Base-by-base conservation (phyloP, 2,113 vertebrate species). In the Bettongia penicillata region DNA sequence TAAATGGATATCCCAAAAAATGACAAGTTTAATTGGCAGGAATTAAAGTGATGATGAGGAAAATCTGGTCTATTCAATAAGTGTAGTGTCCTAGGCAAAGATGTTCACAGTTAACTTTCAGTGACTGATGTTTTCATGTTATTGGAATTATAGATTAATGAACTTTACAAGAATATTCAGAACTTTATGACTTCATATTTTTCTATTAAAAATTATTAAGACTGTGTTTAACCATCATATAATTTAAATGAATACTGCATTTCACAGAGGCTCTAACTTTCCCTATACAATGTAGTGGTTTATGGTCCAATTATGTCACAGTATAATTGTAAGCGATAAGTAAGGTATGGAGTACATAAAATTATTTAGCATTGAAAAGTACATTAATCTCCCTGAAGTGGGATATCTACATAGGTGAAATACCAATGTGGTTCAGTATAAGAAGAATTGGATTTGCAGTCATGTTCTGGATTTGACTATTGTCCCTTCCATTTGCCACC, bases 131-230 rank as follows among this genome's bases (percentile, higher is more conserved):
- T 89, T 96, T 94, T 43, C 5, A 28, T 95, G 51, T 96, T n/a
- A 96, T 96, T 95, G 94, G 68, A 94, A 68, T 94, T 98, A 90
- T 94, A 97, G 96, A 84, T 97, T 94, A 92, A 96, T 89, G 52
- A 94, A 95, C 51, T 95, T 55, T 50, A 55, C 77, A 95, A 98
- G 43, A 91, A 93, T 61, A 93, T 51, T 53, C 93, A 95, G 19
- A 55, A 51, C 24, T 95, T 95, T 53, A 55, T 25, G 95, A 48
- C 77, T 92, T 49, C 61, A 26, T 47, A 52, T 96, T 90, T 96
- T 97, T 97, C 90, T 91, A 4, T 95, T 95, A 94, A 61, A 93
- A 97, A 96, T 95, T 19, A 97, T 97, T 48, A 95, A 92, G 94
- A 96, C n/a, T 10, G 3, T 95, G 97, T 92, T 94, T 95, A 94